These are phyloP conservation scores for Vanessa tameamea DNA, from an alignment of 1,140 invertebrate species.

Conservation along the genomic window DNA sequence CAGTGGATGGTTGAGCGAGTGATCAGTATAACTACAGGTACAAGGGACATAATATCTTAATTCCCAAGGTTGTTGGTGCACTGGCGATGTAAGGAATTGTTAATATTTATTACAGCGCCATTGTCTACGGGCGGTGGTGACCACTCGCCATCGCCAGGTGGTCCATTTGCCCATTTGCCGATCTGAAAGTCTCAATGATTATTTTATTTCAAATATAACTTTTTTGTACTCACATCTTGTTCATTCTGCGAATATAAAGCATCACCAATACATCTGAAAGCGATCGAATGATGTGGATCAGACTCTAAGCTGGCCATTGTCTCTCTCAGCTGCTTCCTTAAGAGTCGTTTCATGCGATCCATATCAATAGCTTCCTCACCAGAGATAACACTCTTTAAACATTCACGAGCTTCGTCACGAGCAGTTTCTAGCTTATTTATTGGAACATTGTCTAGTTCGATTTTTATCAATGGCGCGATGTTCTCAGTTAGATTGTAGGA, in stretches of 20 bases:
- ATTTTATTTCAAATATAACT: neutral
- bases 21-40: no score
- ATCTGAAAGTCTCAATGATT: no score
- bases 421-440: constrained; percentile 84
- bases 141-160: no score
- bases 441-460: constrained; percentile 90
- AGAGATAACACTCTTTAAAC: constrained; percentile 77
- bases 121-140: no score
- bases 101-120: no score
- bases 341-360: constrained; percentile 86
- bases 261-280: constrained; percentile 89
- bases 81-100: no score
- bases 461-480: constrained; percentile 84
- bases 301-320: constrained; percentile 87
- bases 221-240: constrained; percentile 84
- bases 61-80: no score
- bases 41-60: no score
- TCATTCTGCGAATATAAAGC: constrained; percentile 89
- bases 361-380: constrained; percentile 86
- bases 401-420: constrained; percentile 82
- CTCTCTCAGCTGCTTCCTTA: constrained; percentile 87
- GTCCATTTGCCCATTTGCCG: no score
- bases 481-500: constrained; percentile 87
- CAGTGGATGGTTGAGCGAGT: no score
- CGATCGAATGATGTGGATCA: constrained; percentile 87